Evolutionary conservation across 1,140 invertebrate species (phyloP), one percentile per base, ranked within the genome.

Genomic region (Drosophila suzukii): DNA sequence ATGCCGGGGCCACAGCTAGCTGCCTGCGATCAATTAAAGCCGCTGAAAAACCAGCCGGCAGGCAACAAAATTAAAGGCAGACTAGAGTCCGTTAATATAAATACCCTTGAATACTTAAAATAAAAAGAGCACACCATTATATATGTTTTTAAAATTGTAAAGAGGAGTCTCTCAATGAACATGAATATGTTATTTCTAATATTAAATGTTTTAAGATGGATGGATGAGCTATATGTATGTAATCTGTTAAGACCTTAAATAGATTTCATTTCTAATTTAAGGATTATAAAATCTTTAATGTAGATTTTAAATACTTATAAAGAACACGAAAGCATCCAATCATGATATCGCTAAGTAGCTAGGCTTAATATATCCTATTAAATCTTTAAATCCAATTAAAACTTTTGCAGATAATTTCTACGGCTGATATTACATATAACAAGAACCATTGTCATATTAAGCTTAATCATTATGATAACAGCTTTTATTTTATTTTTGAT

Each of bases 1-100:
- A 73, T 62, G 75, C 47, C 56, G 43, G 49, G 55, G 55, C 34
- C 62, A 60, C 51, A 59, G 65, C 70, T 49, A 62, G 43, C 59
- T 51, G 47, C 27, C 54, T 65, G 58, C 76, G 72, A 88, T 88
- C 81, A 88, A 88, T 88, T 89, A 78, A 89, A 90, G 77, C 60
- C 78, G 85, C 77, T 63, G 43, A 30, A 47, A 68, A 68, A 50
- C 20, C 36, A 27, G 15, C 15, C 24, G n/a, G 60, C 60, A 13
- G 27, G 24, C 20, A 50, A 32, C 49, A 70, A 55, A 55, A 27
- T 61, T 20, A 36, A 20, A 43, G 54, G 27, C 12, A 12, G 51
- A 39, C 11, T 15, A 15, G 11, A 17, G 36, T 13, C 0, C 20
- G 17, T 27, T 38, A 13, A 67, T 8, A 11, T 4, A 15, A 50